These are phyloP conservation scores for Cephus pulcher DNA, from an alignment of 2,888 invertebrate genomes.

Conservation along the genomic window DNA sequence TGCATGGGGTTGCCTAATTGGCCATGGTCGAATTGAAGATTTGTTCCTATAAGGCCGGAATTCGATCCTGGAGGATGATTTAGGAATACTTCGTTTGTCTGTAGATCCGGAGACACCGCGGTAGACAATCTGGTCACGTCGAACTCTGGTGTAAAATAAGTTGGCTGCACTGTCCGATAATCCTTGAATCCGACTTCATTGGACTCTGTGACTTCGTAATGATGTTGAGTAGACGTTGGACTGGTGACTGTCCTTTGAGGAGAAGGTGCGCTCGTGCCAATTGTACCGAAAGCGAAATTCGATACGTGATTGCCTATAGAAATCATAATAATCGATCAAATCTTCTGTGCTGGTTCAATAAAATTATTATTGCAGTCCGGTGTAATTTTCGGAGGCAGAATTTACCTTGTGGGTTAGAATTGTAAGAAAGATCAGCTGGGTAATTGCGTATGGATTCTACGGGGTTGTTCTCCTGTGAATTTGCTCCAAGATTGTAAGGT, in stretches of 20 bases:
- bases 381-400: too few relatives aligned
- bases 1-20: slow-evolving; percentile 50
- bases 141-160: slow-evolving; percentile 47
- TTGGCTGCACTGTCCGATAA: slow-evolving; percentile 43
- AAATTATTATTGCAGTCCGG: too few relatives aligned
- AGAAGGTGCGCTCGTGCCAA: slow-evolving; percentile 28
- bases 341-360: too few relatives aligned
- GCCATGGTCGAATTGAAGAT: slow-evolving; percentile 39
- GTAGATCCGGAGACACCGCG: slow-evolving; percentile 41
- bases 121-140: slow-evolving; percentile 44
- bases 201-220: slow-evolving; percentile 58
- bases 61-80: slow-evolving; percentile 41
- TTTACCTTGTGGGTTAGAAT: slow-evolving; percentile 37
- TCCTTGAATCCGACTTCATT: slow-evolving; percentile 43
- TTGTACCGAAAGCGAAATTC: slow-evolving; percentile 29
- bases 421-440: slow-evolving; percentile 31
- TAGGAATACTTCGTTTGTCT: slow-evolving; percentile 49
- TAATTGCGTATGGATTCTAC: slow-evolving; percentile 29
- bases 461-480: slow-evolving; percentile 31
- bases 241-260: slow-evolving; percentile 35
- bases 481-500: slow-evolving; percentile 67
- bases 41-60: slow-evolving; percentile 27
- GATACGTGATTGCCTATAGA: slow-evolving; percentile 17
- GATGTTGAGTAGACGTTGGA: slow-evolving; percentile 39
- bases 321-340: background rate